Conservation (phyloP, 2,888 invertebrate genomes). For the Tiliacea aurago region DNA sequence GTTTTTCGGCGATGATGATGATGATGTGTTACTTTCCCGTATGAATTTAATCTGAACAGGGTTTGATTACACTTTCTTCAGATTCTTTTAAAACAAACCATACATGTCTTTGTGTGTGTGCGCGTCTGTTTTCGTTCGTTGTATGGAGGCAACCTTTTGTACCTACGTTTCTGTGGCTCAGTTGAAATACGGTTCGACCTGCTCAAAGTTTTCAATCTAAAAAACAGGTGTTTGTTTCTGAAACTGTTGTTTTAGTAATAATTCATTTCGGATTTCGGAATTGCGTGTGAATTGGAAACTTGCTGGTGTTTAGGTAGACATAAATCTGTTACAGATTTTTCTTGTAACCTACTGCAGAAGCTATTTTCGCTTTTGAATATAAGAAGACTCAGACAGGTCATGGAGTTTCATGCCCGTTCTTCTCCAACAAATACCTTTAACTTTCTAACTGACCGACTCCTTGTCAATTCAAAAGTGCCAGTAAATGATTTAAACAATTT, state of each 20-base stretch:
- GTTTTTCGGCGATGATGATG: no score
- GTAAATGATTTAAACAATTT: no score
- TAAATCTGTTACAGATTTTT: slow-evolving; percentile 27
- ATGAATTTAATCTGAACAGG: no score
- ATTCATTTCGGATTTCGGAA: slow-evolving; percentile 49
- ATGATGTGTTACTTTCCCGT: no score
- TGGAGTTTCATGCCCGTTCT: not conserved
- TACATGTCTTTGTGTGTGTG: not conserved
- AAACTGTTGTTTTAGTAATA: slow-evolving; percentile 48
- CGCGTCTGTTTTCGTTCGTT: fast-evolving
- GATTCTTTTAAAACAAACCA: not conserved
- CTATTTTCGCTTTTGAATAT: not conserved
- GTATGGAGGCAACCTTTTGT: not conserved
- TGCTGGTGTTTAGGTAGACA: not conserved
- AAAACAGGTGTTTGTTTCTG: slow-evolving; percentile 43
- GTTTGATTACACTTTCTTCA: not conserved
- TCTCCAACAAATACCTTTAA: not conserved
- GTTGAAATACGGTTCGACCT: slow-evolving; percentile 57
- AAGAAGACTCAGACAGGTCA: no score
- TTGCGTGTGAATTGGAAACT: slow-evolving; percentile 46
- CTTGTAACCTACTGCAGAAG: not conserved
- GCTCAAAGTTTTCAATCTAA: slow-evolving; percentile 52
- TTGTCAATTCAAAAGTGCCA: no score
- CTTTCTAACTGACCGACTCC: not conserved
- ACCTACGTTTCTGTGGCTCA: not conserved